Evolutionary conservation across 2,888 invertebrate genomes (phyloP).

Genomic region (Caenorhabditis sp.): DNA sequence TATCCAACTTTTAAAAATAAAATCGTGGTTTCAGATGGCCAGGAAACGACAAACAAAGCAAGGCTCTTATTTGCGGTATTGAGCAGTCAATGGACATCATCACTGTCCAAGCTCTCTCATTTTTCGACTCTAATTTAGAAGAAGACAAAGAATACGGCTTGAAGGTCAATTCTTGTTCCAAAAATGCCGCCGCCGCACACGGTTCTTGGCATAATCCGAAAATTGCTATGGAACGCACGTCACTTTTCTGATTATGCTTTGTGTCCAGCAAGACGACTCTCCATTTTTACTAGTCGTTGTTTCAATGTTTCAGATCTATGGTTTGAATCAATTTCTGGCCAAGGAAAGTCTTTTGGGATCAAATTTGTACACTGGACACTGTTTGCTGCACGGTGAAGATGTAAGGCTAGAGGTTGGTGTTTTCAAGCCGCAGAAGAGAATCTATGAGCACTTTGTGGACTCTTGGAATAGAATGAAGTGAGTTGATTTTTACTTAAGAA

Average conservation of each 20-base stretch:
- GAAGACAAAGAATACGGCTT: conserved; percentile 69
- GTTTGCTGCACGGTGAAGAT: conserved; percentile 72
- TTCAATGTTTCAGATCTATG: conserved; percentile 59
- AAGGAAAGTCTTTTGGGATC: conserved; percentile 66
- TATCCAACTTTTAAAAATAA: no score
- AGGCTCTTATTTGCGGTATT: conserved; percentile 68
- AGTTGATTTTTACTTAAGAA: not conserved
- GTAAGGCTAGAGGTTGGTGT: conserved; percentile 69
- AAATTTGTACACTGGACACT: conserved; percentile 72
- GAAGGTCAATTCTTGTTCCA: conserved; percentile 72
- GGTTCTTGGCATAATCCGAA: conserved; percentile 36
- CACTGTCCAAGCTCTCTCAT: conserved; percentile 62
- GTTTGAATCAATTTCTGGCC: conserved; percentile 67
- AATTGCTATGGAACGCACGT: conserved; percentile 38
- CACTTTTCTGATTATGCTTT: conserved; percentile 21
- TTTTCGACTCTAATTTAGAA: conserved; percentile 54
- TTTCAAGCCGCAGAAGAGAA: conserved; percentile 22
- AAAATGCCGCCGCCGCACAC: no score
- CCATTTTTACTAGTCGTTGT: conserved; percentile 1
- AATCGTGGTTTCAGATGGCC: conserved; percentile 42
- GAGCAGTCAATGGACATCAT: conserved; percentile 64
- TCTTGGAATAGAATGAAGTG: conserved; percentile 59
- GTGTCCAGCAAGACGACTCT: no score
- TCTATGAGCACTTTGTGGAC: conserved; percentile 9
- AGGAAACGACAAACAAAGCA: conserved; percentile 21